Evolutionary conservation across 2,113 vertebrate species (phyloP).

Genomic region (Camelus bactrianus): DNA sequence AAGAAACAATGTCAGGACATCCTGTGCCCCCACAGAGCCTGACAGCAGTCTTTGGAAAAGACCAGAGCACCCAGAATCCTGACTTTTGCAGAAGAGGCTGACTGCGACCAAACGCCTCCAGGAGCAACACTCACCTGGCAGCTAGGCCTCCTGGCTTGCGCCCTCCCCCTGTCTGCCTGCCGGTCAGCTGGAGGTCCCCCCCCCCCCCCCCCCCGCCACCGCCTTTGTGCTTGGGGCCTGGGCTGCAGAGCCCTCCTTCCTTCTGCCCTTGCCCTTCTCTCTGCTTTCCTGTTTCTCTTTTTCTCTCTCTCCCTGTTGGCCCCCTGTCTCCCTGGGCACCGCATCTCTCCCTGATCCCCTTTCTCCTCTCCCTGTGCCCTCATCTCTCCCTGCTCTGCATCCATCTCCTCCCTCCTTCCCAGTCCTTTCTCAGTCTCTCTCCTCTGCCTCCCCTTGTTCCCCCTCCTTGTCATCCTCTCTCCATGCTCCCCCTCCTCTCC

Average conservation of each 20-base stretch:
- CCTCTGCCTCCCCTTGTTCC: background rate
- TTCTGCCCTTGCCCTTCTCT: fast-evolving
- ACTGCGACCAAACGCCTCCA: fast-evolving
- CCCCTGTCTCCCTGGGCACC: background rate
- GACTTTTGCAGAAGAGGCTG: background rate
- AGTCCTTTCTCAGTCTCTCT: background rate
- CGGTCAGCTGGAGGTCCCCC: background rate
- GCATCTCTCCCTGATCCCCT: background rate
- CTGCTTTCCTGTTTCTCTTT: background rate
- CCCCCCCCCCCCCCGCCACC: too few species aligned
- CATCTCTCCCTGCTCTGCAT: background rate
- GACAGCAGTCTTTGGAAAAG: background rate
- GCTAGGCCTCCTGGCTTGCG: background rate
- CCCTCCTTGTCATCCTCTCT: background rate
- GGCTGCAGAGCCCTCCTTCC: background rate
- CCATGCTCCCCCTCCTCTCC: background rate
- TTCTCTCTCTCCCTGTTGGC: too few species aligned
- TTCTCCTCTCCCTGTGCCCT: background rate
- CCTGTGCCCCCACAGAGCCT: background rate
- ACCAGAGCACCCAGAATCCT: background rate
- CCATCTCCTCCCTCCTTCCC: background rate
- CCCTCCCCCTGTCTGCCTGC: too few species aligned
- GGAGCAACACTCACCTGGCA: background rate
- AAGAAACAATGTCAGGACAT: background rate
- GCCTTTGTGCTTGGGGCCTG: background rate